Evolutionary conservation across 1,140 invertebrate species (phyloP).

Genomic region (Oreohelix idahoensis): DNA sequence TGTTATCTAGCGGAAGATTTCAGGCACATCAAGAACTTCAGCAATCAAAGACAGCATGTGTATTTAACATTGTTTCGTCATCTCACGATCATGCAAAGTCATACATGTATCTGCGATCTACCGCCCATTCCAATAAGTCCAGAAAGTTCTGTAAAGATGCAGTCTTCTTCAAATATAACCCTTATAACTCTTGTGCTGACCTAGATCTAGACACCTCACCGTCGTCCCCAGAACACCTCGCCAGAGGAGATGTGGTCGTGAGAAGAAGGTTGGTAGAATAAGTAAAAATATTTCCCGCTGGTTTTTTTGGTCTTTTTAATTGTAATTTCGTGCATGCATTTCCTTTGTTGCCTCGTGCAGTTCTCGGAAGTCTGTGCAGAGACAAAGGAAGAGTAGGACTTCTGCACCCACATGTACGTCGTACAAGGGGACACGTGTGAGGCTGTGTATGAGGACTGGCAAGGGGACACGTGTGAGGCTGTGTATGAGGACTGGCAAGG

Average conservation of each 20-base stretch:
- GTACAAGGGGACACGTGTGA: too few relatives aligned
- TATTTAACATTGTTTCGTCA: not conserved
- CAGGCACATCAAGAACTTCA: not conserved
- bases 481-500: too few relatives aligned
- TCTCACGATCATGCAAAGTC: not conserved
- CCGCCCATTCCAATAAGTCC: not conserved
- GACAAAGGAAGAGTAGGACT: too few relatives aligned
- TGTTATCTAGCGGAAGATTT: not conserved
- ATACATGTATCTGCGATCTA: not conserved
- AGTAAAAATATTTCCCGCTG: too few relatives aligned
- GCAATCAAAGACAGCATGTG: not conserved
- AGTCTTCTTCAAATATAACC: not conserved
- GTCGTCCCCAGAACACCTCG: not conserved
- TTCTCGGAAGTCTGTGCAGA: too few relatives aligned
- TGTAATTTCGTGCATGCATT: too few relatives aligned
- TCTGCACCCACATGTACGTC: too few relatives aligned
- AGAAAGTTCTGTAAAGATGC: not conserved
- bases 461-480: too few relatives aligned
- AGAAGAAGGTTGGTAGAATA: not conserved
- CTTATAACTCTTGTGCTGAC: not conserved
- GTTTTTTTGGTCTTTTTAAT: too few relatives aligned
- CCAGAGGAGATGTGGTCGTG: not conserved
- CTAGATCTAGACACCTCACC: not conserved
- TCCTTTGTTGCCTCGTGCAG: too few relatives aligned
- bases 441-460: too few relatives aligned